A percentile compares a stretch with the other conserved stretches of the same genome.
These are phyloP conservation scores for Helleia helle DNA, from an alignment of 2,888 invertebrate species.

Conservation along the genomic window DNA sequence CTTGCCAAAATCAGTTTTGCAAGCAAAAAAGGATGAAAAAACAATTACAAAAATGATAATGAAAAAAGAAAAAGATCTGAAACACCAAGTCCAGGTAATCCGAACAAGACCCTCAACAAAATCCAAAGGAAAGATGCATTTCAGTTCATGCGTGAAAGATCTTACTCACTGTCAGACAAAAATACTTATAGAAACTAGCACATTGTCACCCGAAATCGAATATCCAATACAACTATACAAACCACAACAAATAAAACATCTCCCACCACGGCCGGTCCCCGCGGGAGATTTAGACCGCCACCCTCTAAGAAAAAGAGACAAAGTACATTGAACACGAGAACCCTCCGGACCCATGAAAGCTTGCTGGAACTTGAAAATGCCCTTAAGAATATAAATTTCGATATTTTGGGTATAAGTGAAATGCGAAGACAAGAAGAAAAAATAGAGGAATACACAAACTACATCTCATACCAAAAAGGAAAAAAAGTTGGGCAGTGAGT, in stretches of 20 bases:
- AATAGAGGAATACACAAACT: too few relatives aligned
- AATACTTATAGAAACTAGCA: neutral
- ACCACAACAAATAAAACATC: neutral
- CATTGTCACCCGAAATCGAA: neutral
- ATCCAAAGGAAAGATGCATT: constrained; percentile 1
- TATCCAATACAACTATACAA: neutral
- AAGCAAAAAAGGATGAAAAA: neutral
- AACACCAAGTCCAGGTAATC: neutral
- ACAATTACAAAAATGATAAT: neutral
- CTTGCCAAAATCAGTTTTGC: constrained; percentile 1
- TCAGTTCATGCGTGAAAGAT: constrained; percentile 5
- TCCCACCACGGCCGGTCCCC: too few relatives aligned
- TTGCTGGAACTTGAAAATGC: constrained; percentile 14
- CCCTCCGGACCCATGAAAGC: constrained; percentile 15
- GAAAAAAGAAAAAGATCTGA: constrained; percentile 2
- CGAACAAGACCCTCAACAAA: neutral
- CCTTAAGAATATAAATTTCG: constrained; percentile 12
- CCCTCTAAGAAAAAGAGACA: constrained; percentile 13
- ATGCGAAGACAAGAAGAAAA: constrained; percentile 12
- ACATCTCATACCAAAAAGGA: constrained; percentile 15
- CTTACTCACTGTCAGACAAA: constrained; percentile 5
- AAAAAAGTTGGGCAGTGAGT: constrained; percentile 9
- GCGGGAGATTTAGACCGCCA: constrained; percentile 13
- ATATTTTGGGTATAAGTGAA: constrained; percentile 19
- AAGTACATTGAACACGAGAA: constrained; percentile 15